Percentiles rank a stretch among this genome's conserved stretches.
Conservation (phyloP, 2,797 vertebrate genomes). For the Melanotaenia maccullochi region DNA sequence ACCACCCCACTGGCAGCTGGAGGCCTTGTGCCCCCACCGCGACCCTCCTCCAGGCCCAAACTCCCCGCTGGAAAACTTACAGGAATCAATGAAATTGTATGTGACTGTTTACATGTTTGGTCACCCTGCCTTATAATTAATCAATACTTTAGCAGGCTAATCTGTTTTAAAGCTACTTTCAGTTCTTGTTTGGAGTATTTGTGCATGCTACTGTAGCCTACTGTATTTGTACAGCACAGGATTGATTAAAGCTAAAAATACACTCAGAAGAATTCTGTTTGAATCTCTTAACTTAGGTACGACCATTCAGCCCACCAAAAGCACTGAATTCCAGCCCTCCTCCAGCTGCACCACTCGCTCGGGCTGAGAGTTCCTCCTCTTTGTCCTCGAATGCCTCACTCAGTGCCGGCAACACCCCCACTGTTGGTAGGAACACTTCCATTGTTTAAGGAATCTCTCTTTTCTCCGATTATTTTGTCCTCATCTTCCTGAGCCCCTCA, state of each 20-base stretch:
- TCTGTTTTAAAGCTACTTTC: neutral
- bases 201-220: neutral
- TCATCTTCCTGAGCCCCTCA: constrained; percentile 30
- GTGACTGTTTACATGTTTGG: constrained; percentile 56
- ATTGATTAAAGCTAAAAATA: neutral
- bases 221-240: neutral
- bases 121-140: neutral
- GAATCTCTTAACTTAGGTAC: constrained; percentile 81
- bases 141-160: neutral
- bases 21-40: constrained; percentile 92
- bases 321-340: constrained; percentile 90
- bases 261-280: neutral
- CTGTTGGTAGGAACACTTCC: constrained; percentile 85
- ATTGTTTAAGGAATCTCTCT: neutral
- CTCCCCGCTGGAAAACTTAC: constrained; percentile 90
- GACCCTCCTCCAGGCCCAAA: constrained; percentile 95
- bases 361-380: constrained; percentile 96
- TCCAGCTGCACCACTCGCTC: constrained; percentile 90
- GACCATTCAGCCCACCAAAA: constrained; percentile 94
- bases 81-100: constrained; percentile 96
- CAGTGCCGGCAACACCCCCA: constrained; percentile 94
- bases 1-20: constrained; percentile 90
- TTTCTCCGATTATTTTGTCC: constrained; percentile 5
- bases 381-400: constrained; percentile 94
- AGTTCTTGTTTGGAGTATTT: neutral